Base-by-base conservation (phyloP, 1,140 invertebrate species). In the Leguminivora glycinivorella region DNA sequence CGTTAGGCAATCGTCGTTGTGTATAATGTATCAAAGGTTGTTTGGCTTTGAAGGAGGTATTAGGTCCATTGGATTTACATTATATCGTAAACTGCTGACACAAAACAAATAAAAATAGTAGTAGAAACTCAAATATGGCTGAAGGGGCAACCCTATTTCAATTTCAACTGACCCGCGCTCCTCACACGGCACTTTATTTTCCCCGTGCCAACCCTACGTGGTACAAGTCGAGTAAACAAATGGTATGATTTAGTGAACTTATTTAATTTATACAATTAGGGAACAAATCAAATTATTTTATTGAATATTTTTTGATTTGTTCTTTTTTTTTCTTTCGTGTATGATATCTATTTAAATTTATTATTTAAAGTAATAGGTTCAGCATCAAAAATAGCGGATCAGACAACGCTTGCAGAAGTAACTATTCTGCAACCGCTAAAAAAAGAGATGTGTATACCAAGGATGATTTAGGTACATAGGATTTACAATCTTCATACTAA, bases 121-220 rank as follows among this genome's bases (percentile, higher is more conserved):
- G 58, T 63, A n/a, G n/a, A 34, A 63, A 63, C 58, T 34, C 58
- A 63, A 63, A 63, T 63, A 63, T 29, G 25, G 25, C 25, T 63
- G 58, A 29, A 60, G 1, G 56, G 9, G 58, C 26, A 63, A 63
- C 58, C 58, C 58, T 29, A 63, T 63, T 63, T 63, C 58, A 63
- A 63, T 63, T 63, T 63, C 58, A 63, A 29, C 58, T 63, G 58
- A 63, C 58, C 58, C 58, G 58, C 25, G 25, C 25, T 63, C 58
- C 58, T 29, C 25, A 29, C 56, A 29, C 25, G 58, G 14, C 26
- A 63, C 58, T 63, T 63, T 63, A 63, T 63, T 63, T 63, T 63
- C 26, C 29, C 25, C 26, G 14, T 29, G 29, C 58, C 58, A 29
- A 29, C 58, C 58, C 58, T 63, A 17, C 17, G 29, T 29, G 58